Evolutionary conservation across 2,888 invertebrate species (phyloP).

Genomic region (Harpagoxenus sublaevis): DNA sequence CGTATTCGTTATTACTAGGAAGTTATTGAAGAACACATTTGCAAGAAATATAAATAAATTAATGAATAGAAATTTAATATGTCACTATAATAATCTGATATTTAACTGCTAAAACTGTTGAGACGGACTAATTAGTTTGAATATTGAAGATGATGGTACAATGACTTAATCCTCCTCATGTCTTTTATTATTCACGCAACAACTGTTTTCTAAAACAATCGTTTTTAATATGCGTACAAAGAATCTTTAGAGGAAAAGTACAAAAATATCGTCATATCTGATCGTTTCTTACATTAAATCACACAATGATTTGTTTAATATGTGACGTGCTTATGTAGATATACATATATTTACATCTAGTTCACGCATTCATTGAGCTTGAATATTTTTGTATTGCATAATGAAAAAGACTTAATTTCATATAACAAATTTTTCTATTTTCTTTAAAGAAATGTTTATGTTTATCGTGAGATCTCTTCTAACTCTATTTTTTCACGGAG

Average conservation of each 20-base stretch:
- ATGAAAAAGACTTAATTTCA: neutral
- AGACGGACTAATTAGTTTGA: slow-evolving; percentile 44
- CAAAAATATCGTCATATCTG: slow-evolving; percentile 22
- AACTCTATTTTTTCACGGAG: neutral
- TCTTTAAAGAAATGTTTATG: neutral
- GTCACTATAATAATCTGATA: neutral
- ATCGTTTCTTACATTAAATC: neutral
- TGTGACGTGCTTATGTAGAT: neutral
- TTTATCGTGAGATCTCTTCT: neutral
- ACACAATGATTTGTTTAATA: neutral
- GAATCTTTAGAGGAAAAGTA: neutral
- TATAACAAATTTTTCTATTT: slow-evolving; percentile 1
- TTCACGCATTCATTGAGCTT: neutral
- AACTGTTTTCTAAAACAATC: neutral
- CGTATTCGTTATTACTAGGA: slow-evolving; percentile 52
- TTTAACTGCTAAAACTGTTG: slow-evolving; percentile 27
- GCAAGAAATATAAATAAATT: slow-evolving; percentile 2
- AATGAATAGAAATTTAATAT: neutral
- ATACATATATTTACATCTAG: slow-evolving; percentile 31
- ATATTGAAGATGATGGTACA: slow-evolving; percentile 43
- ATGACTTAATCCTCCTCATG: slow-evolving; percentile 41
- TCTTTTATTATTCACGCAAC: slow-evolving; percentile 31
- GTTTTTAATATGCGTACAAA: neutral
- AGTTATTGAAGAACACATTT: slow-evolving; percentile 37
- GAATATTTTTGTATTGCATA: neutral